Percentiles rank a stretch among this genome's conserved stretches.
Conservation (phyloP, 2,888 invertebrate genomes). For the Orthosia cruda region DNA sequence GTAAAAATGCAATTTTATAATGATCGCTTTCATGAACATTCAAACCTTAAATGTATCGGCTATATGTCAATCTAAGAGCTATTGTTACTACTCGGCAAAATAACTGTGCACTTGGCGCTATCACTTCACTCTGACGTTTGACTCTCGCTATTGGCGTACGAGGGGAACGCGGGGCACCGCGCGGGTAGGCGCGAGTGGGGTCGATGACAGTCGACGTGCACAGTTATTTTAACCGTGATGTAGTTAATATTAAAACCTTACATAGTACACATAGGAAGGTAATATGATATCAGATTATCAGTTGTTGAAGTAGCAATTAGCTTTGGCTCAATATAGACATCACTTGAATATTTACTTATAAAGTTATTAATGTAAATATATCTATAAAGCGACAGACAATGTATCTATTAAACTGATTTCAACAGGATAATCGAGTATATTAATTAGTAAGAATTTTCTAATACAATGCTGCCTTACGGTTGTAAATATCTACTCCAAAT, state of each 20-base stretch:
- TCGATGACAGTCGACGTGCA: no score
- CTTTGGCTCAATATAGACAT: conserved; percentile 83
- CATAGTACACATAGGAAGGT: conserved; percentile 68
- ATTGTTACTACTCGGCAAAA: conserved; percentile 55
- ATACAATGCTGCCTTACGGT: conserved; percentile 67
- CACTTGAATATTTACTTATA: conserved; percentile 69
- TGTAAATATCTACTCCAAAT: conserved; percentile 66
- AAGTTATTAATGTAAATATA: conserved; percentile 66
- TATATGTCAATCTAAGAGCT: conserved; percentile 70
- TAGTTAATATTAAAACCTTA: conserved; percentile 72
- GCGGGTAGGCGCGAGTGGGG: no score
- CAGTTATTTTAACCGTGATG: no score
- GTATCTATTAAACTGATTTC: conserved; percentile 57
- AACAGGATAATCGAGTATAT: conserved; percentile 58
- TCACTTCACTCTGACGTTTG: no score
- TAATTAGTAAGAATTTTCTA: conserved; percentile 54
- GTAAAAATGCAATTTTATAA: conserved; percentile 73
- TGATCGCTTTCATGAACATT: conserved; percentile 71
- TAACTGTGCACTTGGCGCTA: no score
- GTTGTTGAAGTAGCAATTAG: conserved; percentile 76
- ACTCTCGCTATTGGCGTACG: no score
- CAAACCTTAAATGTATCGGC: conserved; percentile 73
- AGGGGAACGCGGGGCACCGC: no score
- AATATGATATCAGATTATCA: conserved; percentile 68
- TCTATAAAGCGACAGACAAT: conserved; percentile 72